phyloP scores from a whole-genome alignment of 2,113 vertebrate species.

The Hystrix brachyura region DNA sequence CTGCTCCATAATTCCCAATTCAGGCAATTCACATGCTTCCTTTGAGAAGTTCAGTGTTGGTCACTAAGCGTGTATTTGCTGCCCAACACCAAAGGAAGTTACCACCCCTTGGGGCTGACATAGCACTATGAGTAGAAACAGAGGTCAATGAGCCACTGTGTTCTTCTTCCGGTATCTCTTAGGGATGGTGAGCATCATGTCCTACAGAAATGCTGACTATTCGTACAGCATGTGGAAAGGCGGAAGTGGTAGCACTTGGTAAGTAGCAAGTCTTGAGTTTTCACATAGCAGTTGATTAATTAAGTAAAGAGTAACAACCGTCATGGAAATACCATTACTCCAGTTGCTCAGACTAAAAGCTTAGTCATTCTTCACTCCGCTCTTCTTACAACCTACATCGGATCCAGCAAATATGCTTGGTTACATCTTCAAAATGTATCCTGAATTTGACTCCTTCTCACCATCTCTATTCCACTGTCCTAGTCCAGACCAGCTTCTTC shows the following conservation, averaged over 20 bases:
- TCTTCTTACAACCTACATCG: background rate
- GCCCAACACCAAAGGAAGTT: background rate
- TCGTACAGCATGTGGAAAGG: slow-evolving; percentile 93
- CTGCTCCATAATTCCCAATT: slow-evolving; percentile 31
- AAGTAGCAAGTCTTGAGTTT: slow-evolving; percentile 70
- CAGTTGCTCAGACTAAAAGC: background rate
- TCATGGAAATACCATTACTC: background rate
- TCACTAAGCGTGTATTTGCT: background rate
- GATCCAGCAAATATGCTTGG: background rate
- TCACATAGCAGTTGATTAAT: background rate
- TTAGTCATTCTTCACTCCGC: background rate
- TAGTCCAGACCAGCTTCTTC: background rate
- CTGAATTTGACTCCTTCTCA: background rate
- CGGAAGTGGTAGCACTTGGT: slow-evolving; percentile 92
- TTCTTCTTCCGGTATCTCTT: slow-evolving; percentile 48
- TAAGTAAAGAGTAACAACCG: background rate
- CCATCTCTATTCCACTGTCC: background rate
- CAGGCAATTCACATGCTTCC: background rate
- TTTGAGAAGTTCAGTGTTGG: background rate
- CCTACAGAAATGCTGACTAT: slow-evolving; percentile 89
- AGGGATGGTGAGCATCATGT: slow-evolving; percentile 92
- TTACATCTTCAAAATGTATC: background rate
- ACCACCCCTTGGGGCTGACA: background rate
- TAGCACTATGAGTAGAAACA: background rate
- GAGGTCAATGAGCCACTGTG: background rate